Base-by-base conservation (phyloP, 1,140 invertebrate species). In the Globodera ellingtonae region DNA sequence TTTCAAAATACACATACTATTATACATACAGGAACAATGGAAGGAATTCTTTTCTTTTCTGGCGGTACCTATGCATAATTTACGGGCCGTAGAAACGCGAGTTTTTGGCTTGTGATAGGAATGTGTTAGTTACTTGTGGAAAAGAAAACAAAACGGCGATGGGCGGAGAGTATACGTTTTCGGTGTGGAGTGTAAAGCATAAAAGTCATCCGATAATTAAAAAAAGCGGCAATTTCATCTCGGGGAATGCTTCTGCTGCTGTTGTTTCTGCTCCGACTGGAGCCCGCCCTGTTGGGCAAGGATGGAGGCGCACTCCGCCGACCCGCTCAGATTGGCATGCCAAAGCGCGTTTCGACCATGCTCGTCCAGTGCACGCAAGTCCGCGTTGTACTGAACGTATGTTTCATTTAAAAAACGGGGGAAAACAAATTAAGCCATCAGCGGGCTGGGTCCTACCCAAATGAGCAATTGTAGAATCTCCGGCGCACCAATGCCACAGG, bases 381-480 rank as follows among this genome's bases (percentile, higher is more conserved):
- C 65, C 44, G 80, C 80, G 35, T 81, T 81, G 59, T 82, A 81
- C 80, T 81, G 9, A 8, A 71, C 47, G 47, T 46, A 44, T 18
- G n/a, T 24, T 70, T 76, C 6, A 80, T 10, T 24, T 18, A 79
- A 48, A 15, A 79, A 70, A 8, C 7, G 0, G 47, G 59, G 21
- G 7, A 62, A 21, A 3, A 80, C 81, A 56, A 59, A 66, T 72
- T 13, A 13, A 52, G 47, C 73, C 10, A 80, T 80, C 10, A 35
- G 35, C 35, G 35, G 35, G 35, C 24, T 35, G 3, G 35, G 35
- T 35, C 3, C 13, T 50, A 82, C 81, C 81, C 81, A 82, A 24
- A 82, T 82, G 71, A 82, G 81, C 9, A 82, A 44, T 24, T 82
- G 81, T 10, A 82, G 69, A 48, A 82, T 74, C 59, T 82, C 81